Conservation (phyloP, 2,888 invertebrate genomes). For the Halocaridina rubra region DNA sequence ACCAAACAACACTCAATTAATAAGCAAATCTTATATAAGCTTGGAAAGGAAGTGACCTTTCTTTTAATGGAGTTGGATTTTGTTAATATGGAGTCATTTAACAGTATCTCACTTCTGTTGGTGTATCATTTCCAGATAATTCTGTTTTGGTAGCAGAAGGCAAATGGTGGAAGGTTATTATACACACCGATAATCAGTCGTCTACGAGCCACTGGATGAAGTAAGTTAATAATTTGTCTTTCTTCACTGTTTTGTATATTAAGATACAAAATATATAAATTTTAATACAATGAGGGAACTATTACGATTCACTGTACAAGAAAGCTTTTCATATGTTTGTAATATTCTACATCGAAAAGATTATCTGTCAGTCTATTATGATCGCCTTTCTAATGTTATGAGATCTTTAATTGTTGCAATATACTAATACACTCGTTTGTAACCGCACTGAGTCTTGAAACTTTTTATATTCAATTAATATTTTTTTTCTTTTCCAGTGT, state of each 20-base stretch:
- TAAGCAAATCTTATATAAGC: too few species aligned
- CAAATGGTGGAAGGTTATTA: constrained; percentile 28
- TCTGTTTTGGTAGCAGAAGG: constrained; percentile 6
- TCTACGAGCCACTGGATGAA: neutral
- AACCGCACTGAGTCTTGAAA: neutral
- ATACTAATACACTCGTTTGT: neutral
- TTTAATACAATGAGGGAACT: too few species aligned
- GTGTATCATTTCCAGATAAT: neutral
- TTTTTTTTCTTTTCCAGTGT: neutral
- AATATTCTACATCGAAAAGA: too few species aligned
- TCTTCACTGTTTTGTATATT: too few species aligned
- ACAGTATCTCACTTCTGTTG: neutral
- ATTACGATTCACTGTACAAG: too few species aligned
- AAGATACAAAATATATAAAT: too few species aligned
- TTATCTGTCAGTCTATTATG: neutral
- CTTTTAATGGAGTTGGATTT: too few species aligned
- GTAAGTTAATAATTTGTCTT: neutral
- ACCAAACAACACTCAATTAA: too few species aligned
- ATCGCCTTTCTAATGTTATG: neutral
- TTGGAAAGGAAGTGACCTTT: too few species aligned
- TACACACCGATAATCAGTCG: neutral
- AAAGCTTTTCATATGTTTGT: too few species aligned
- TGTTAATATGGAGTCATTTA: neutral
- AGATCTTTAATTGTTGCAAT: neutral
- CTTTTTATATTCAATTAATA: neutral